Evolutionary conservation across 2,888 invertebrate species (phyloP).

Genomic region (Ormyrus pomaceus): DNA sequence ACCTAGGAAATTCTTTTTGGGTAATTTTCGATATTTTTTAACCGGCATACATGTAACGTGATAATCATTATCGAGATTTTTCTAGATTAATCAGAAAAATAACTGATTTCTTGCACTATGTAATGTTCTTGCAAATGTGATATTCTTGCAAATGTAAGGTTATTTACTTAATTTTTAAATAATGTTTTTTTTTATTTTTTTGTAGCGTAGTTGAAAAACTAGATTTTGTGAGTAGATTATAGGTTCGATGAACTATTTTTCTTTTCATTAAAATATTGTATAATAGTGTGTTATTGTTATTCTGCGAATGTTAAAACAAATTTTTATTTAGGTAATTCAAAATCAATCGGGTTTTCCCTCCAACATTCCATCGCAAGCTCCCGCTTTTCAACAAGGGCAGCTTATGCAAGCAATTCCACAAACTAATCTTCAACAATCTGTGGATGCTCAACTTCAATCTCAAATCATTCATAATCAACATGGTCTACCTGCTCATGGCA

Average conservation of each 20-base stretch:
- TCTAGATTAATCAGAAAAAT: slow-evolving; percentile 21
- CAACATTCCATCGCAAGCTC: slow-evolving; percentile 57
- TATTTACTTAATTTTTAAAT: slow-evolving; percentile 5
- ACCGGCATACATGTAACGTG: not conserved
- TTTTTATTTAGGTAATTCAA: slow-evolving; percentile 43
- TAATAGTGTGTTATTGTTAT: not conserved
- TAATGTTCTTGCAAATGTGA: not conserved
- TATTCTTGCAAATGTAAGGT: not conserved
- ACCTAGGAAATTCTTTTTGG: slow-evolving; percentile 54
- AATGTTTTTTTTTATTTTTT: not conserved
- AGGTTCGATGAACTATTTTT: not conserved
- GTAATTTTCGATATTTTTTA: slow-evolving; percentile 50
- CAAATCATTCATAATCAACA: slow-evolving; percentile 55
- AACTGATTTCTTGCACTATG: slow-evolving; percentile 3
- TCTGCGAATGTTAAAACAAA: not conserved
- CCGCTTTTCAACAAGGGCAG: slow-evolving; percentile 46
- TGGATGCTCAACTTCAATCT: slow-evolving; percentile 52
- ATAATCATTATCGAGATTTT: slow-evolving; percentile 31
- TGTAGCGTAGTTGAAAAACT: not conserved
- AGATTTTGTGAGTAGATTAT: no score
- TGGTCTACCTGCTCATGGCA: slow-evolving; percentile 32
- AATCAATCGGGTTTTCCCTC: slow-evolving; percentile 45
- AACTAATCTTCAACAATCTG: slow-evolving; percentile 45
- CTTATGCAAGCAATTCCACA: slow-evolving; percentile 49
- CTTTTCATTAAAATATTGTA: not conserved